Conservation (phyloP, 2,888 invertebrate genomes). For the Apodemia duryi region DNA sequence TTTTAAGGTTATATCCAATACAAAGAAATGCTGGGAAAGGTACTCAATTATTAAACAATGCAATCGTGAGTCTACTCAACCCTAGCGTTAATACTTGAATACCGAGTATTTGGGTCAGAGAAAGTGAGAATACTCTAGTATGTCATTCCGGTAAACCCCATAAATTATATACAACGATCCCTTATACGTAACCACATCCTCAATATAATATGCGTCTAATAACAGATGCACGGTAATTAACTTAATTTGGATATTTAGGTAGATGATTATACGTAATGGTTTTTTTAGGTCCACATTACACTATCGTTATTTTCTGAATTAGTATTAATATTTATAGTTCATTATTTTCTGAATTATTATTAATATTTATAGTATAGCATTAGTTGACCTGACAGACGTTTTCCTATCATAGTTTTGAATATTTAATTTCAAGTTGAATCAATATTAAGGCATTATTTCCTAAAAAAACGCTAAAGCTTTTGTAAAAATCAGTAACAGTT, state of each 20-base stretch:
- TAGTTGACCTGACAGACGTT: no score
- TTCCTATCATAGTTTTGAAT: no score
- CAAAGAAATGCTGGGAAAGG: slow-evolving; percentile 52
- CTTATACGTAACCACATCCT: slow-evolving; percentile 12
- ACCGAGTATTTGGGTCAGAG: slow-evolving; percentile 65
- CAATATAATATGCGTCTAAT: slow-evolving; percentile 9
- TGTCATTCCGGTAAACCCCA: slow-evolving; percentile 29
- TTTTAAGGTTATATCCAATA: slow-evolving; percentile 36
- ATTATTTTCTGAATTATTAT: no score
- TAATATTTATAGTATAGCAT: no score
- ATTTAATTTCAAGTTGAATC: no score
- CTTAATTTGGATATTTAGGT: background rate
- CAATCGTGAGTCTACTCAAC: slow-evolving; percentile 60
- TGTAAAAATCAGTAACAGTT: no score
- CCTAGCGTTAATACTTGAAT: slow-evolving; percentile 72
- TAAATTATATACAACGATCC: slow-evolving; percentile 44
- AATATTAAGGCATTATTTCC: no score
- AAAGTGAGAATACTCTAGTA: slow-evolving; percentile 40
- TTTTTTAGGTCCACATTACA: background rate
- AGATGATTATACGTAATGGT: background rate
- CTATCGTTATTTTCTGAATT: background rate
- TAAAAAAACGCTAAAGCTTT: no score
- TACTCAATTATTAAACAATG: slow-evolving; percentile 74
- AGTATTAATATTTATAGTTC: no score
- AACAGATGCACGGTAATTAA: background rate